Base-by-base conservation (phyloP, 2,797 vertebrate species). In the Pipistrellus pygmaeus region DNA sequence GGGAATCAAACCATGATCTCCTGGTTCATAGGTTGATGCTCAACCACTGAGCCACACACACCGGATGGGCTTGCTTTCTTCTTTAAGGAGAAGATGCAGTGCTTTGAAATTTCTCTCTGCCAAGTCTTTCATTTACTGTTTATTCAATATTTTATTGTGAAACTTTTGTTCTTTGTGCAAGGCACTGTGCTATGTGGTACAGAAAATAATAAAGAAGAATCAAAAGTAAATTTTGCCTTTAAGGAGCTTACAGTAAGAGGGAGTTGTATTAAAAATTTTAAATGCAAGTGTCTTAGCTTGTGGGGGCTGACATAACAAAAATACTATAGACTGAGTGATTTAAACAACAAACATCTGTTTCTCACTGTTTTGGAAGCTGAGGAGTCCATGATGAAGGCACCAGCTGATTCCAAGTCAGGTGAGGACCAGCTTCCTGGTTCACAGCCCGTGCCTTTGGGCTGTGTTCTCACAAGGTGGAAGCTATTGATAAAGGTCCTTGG, bases 101-200 rank as follows among this genome's bases (percentile, higher is more conserved):
- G n/a, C 17, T 84, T 73, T 88, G 68, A 60, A 87, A 48, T 85
- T 81, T 91, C 48, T 75, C 48, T 69, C 35, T 51, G 57, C 17
- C 21, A 72, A 51, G 23, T 60, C 25, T 60, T 77, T 71, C 23
- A 66, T 71, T 84, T 80, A 60, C 53, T 53, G 35, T 57, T 38
- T 12, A 55, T 88, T 91, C 53, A 83, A 44, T 73, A 73, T 75
- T 84, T 76, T 68, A 55, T 84, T 51, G 25, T 60, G 84, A 91
- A 88, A 27, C 3, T 27, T 60, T 60, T 53, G 32, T 69, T 73
- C n/a, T 73, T 17, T 68, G 3, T 62, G 12, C 48, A 85, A 80
- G 66, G 32, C 25, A 66, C 1, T 68, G 38, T 57, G 27, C 55
- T 84, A 20, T 30, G 14, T 76, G 64, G 23, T 62, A 68, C 8